A percentile compares a stretch with the other conserved stretches of the same genome.
These are phyloP conservation scores for Noctua fimbriata DNA, from an alignment of 2,888 invertebrate species.

Conservation along the genomic window DNA sequence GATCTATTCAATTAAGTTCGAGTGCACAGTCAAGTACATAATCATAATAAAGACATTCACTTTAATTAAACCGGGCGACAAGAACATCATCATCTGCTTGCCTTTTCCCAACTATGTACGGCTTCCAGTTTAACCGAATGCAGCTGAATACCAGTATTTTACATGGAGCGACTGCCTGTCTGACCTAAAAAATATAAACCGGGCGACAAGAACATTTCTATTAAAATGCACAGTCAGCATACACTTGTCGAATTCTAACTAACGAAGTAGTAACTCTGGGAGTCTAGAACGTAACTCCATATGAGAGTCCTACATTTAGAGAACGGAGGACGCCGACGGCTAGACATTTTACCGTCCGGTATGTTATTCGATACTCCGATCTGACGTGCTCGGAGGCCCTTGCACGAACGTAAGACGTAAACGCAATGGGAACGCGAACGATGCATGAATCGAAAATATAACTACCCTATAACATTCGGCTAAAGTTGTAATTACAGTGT, in stretches of 20 bases:
- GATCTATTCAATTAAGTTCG: no score
- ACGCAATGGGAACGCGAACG: neutral
- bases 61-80: neutral
- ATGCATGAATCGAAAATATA: neutral
- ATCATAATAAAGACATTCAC: neutral
- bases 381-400: neutral
- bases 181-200: neutral
- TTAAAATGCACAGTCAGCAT: neutral
- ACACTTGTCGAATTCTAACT: neutral
- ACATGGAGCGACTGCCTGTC: no score
- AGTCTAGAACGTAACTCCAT: neutral
- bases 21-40: neutral
- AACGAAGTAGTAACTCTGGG: neutral
- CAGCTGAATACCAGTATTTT: no score
- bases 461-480: neutral
- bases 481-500: neutral
- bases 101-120: no score
- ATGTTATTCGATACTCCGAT: neutral
- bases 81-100: neutral
- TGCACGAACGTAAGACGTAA: neutral
- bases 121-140: no score
- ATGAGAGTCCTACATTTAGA: neutral
- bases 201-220: neutral
- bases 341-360: neutral
- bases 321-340: no score